These are phyloP conservation scores for Anoplius nigerrimus DNA, from an alignment of 2,888 invertebrate genomes.

Conservation along the genomic window DNA sequence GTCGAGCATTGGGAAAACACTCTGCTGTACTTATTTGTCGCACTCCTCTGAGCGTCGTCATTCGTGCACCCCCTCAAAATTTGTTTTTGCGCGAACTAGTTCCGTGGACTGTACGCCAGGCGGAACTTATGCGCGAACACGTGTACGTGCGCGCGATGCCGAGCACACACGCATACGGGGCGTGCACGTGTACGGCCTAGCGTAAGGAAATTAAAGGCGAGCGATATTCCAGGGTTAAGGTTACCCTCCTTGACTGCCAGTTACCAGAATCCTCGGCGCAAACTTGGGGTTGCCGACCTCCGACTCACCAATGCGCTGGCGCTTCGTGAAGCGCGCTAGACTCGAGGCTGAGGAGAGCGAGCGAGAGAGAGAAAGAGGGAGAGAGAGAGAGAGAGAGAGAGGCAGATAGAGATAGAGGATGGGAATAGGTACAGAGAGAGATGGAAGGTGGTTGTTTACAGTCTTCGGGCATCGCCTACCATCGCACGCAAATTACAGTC, in stretches of 20 bases:
- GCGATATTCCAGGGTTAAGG: slow-evolving; percentile 60
- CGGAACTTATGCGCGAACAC: neutral
- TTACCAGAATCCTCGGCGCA: slow-evolving; percentile 43
- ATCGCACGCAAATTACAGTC: slow-evolving; percentile 53
- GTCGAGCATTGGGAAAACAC: too few relatives aligned
- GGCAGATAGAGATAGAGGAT: slow-evolving; percentile 21
- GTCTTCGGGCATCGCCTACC: slow-evolving; percentile 46
- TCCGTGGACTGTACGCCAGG: slow-evolving; percentile 1
- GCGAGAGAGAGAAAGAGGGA: slow-evolving; percentile 24
- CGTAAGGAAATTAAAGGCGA: slow-evolving; percentile 45
- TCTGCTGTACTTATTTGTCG: too few relatives aligned
- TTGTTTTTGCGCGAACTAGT: neutral
- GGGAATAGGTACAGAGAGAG: slow-evolving; percentile 23
- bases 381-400: slow-evolving; percentile 23
- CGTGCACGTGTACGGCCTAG: neutral
- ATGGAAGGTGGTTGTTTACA: slow-evolving; percentile 48
- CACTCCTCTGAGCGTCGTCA: too few relatives aligned
- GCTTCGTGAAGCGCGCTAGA: slow-evolving; percentile 17
- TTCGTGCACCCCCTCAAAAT: too few relatives aligned
- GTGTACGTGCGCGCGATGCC: slow-evolving; percentile 1
- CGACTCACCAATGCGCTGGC: slow-evolving; percentile 21
- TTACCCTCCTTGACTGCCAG: slow-evolving; percentile 46
- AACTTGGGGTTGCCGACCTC: slow-evolving; percentile 49
- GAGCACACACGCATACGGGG: neutral
- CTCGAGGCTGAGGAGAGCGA: slow-evolving; percentile 20